These are phyloP conservation scores for Vidua chalybeata DNA, from an alignment of 2,113 vertebrate genomes.

Conservation along the genomic window DNA sequence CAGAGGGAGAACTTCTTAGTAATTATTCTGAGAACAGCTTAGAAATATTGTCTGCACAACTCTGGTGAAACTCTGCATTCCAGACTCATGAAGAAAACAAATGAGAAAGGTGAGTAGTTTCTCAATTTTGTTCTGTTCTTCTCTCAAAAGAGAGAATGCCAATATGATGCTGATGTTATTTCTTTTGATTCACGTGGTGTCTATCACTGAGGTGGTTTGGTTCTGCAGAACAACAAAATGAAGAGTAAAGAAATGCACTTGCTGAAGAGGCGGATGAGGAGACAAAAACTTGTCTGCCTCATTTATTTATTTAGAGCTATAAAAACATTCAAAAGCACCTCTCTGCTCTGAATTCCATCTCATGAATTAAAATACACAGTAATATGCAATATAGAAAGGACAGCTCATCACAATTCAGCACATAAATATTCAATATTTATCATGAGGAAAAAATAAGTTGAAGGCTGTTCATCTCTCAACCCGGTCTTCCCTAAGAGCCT, in stretches of 20 bases:
- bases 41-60: neutral
- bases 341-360: conserved; percentile 10
- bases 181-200: neutral
- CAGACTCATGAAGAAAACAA: neutral
- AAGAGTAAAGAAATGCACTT: neutral
- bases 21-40: neutral
- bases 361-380: conserved; percentile 29
- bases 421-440: conserved; percentile 30
- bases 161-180: neutral
- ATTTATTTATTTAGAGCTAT: neutral
- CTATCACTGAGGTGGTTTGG: neutral
- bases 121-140: neutral
- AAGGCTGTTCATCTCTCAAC: neutral
- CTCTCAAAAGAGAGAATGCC: neutral
- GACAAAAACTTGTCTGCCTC: neutral
- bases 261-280: neutral
- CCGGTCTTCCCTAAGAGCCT: neutral
- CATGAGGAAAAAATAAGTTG: neutral
- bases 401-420: conserved; percentile 14
- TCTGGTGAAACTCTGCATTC: neutral
- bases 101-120: neutral
- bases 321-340: neutral
- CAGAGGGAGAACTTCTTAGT: neutral
- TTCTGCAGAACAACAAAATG: neutral
- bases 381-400: neutral